These are phyloP conservation scores for Crotalus viridis DNA, from an alignment of 2,113 vertebrate genomes.

Conservation along the genomic window DNA sequence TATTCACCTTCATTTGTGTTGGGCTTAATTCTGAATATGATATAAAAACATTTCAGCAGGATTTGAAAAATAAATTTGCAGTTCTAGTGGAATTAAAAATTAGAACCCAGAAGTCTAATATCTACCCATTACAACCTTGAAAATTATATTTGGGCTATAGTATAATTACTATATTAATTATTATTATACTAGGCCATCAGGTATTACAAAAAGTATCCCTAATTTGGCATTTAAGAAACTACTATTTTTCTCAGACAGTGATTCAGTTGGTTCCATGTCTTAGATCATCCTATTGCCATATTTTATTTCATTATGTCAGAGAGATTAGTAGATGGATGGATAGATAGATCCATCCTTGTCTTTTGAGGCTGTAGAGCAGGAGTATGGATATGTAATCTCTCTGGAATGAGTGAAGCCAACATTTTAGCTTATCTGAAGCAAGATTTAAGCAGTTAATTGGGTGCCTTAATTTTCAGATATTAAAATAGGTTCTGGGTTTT, in stretches of 20 bases:
- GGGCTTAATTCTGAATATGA: neutral
- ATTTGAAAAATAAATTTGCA: neutral
- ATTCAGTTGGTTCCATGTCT: neutral
- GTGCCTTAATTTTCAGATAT: neutral
- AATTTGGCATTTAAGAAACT: neutral
- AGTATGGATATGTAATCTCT: neutral
- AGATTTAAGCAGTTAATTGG: neutral
- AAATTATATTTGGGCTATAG: constrained; percentile 6
- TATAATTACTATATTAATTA: neutral
- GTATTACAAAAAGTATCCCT: neutral
- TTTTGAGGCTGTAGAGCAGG: neutral
- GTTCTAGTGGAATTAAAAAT: neutral
- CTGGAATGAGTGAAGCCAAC: neutral
- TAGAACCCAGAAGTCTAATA: neutral
- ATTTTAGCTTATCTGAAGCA: neutral
- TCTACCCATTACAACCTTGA: neutral
- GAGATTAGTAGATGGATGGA: neutral
- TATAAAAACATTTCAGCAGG: neutral
- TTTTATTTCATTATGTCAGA: neutral
- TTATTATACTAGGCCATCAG: neutral
- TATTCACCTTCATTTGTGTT: too few species aligned
- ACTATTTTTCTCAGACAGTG: neutral
- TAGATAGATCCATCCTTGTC: neutral
- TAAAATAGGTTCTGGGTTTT: neutral
- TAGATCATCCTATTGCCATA: neutral